These are phyloP conservation scores for Aleiodes alternator DNA, from an alignment of 2,888 invertebrate species.

Conservation along the genomic window DNA sequence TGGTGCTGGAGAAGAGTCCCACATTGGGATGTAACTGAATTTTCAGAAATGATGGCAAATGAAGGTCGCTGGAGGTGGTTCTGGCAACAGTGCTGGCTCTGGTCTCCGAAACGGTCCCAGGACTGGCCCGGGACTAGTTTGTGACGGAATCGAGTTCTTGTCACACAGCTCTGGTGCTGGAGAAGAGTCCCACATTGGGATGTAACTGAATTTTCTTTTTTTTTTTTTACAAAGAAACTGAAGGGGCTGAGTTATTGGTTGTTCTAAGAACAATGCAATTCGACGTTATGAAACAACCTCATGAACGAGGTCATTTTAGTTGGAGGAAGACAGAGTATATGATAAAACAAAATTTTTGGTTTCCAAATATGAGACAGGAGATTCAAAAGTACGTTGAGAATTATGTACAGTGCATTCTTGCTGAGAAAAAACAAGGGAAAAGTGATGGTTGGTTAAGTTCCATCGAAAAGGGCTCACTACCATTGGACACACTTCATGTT, in stretches of 20 bases:
- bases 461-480: constrained; percentile 59
- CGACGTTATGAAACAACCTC: constrained; percentile 66
- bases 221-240: too few relatives aligned
- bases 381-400: constrained; percentile 41
- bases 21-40: too few relatives aligned
- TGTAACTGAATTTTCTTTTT: too few relatives aligned
- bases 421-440: constrained; percentile 58
- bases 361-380: constrained; percentile 39
- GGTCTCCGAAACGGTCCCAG: too few relatives aligned
- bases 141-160: too few relatives aligned
- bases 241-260: constrained; percentile 51
- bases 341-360: constrained; percentile 42
- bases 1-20: too few relatives aligned
- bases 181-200: too few relatives aligned
- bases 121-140: too few relatives aligned
- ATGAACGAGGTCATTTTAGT: constrained; percentile 68
- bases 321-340: constrained; percentile 56
- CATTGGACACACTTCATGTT: constrained; percentile 63
- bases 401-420: constrained; percentile 60
- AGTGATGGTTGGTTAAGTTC: constrained; percentile 61
- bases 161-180: too few relatives aligned
- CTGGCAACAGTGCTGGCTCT: too few relatives aligned
- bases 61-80: too few relatives aligned
- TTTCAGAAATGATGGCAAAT: too few relatives aligned
- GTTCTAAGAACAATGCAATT: constrained; percentile 67